Base-by-base conservation (phyloP, 2,888 invertebrate species). In the Diplolepis rosae region DNA sequence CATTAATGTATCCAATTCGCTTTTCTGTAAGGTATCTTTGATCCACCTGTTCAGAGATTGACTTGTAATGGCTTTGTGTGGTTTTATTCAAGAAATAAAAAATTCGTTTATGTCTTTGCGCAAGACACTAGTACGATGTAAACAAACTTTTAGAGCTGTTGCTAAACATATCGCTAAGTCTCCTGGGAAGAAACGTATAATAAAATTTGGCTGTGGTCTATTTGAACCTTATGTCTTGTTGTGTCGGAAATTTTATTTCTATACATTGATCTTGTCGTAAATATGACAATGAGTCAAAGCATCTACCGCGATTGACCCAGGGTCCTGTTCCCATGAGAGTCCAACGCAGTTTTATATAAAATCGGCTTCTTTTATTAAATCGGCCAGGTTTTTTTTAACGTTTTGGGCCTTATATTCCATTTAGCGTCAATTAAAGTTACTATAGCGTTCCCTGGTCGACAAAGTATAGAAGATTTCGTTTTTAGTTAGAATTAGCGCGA, bases 241-340 rank as follows among this genome's bases (percentile, higher is more conserved):
- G 27, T n/a, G 39, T 50, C 11, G 71, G 71, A 22, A 75, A 75
- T 32, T 70, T 75, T 6, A 78, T 78, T 28, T 72, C 68, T 5
- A 78, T 66, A 5, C 27, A n/a, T n/a, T n/a, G n/a, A n/a, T n/a
- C n/a, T n/a, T n/a, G n/a, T n/a, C n/a, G n/a, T n/a, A n/a, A n/a
- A n/a, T n/a, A n/a, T n/a, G n/a, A n/a, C n/a, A n/a, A n/a, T n/a
- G n/a, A n/a, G n/a, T n/a, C n/a, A n/a, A n/a, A n/a, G n/a, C n/a
- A n/a, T n/a, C n/a, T n/a, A n/a, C n/a, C n/a, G n/a, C n/a, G n/a
- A n/a, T n/a, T n/a, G n/a, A n/a, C n/a, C n/a, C n/a, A n/a, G n/a
- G n/a, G n/a, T n/a, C n/a, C n/a, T n/a, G n/a, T n/a, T n/a, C n/a
- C n/a, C n/a, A n/a, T n/a, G n/a, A n/a, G n/a, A n/a, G n/a, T n/a